Base-by-base conservation (phyloP, 2,888 invertebrate genomes). In the Folsomia candida region DNA sequence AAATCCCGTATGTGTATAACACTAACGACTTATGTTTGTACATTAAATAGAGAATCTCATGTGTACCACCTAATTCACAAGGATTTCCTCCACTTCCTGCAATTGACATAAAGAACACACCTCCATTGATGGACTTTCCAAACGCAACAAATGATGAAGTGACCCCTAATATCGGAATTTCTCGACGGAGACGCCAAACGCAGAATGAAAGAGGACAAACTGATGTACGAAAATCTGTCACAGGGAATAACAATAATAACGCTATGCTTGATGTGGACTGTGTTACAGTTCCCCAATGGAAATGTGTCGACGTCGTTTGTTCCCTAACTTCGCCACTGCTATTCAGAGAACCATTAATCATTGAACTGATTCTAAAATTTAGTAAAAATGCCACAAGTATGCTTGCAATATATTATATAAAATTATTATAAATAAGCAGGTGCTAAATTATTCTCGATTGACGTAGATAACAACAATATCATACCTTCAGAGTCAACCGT, bases 391-490 rank as follows among this genome's bases (percentile, higher is more conserved):
- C 28, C 9, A 28, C 61, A 27, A 28, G 61, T 61, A 25, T 37
- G 37, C 14, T 37, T 4, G 37, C 6, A 37, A 37, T 14, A 14
- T 37, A 9, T 28, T 61, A 14, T 14, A 28, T 27, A 27, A n/a
- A n/a, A 61, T n/a, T 26, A 24, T 18, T 60, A 60, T 57, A 57
- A 57, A 57, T n/a, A n/a, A n/a, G n/a, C n/a, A n/a, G n/a, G n/a
- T n/a, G n/a, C n/a, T n/a, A n/a, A n/a, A n/a, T n/a, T n/a, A n/a
- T n/a, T n/a, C n/a, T n/a, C n/a, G n/a, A 59, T 59, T 24, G 25
- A 24, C 18, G 4, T 59, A 18, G 14, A 59, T 59, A 18, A 9
- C 26, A 24, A 57, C 11, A 60, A 4, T 60, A 60, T 60, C 9
- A 60, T 26, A 24, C 60, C 25, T 60, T 28, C 27, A n/a, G 20